Evolutionary conservation across 2,888 invertebrate species (phyloP).

Genomic region (Sinodicranocentrus sp.): DNA sequence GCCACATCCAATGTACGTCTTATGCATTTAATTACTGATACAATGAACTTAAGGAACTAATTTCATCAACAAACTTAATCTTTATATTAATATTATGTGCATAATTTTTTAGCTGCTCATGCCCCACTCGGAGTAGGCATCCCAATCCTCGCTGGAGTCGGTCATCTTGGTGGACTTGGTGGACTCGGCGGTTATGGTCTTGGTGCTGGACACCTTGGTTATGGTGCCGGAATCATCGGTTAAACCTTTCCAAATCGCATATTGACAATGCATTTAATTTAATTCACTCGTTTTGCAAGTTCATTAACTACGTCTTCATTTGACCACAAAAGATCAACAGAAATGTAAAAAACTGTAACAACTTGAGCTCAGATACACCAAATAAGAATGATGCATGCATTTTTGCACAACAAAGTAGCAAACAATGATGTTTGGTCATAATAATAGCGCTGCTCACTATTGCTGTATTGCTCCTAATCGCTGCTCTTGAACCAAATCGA

Average conservation of each 20-base stretch:
- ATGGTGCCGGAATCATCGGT: conserved; percentile 24
- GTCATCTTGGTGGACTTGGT: conserved; percentile 10
- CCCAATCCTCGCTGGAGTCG: conserved; percentile 30
- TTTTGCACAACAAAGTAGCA: too few relatives aligned
- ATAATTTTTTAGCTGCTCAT: conserved; percentile 33
- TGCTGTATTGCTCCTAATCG: too few relatives aligned
- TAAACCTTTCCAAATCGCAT: conserved; percentile 13
- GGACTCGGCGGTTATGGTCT: not conserved
- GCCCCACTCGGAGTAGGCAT: conserved; percentile 56
- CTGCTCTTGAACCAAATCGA: too few relatives aligned
- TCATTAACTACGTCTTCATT: not conserved
- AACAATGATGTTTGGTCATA: too few relatives aligned
- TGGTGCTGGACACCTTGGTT: not conserved
- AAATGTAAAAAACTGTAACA: too few relatives aligned
- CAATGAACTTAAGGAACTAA: not conserved
- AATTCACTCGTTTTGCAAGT: conserved; percentile 21
- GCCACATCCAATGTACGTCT: conserved; percentile 49
- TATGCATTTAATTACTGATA: too few relatives aligned
- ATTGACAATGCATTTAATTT: conserved; percentile 62
- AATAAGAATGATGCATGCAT: too few relatives aligned
- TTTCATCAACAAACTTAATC: too few relatives aligned
- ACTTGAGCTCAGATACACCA: too few relatives aligned
- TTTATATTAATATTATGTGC: too few relatives aligned
- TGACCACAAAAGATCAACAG: too few relatives aligned
- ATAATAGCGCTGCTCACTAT: too few relatives aligned